Percentiles rank a stretch among this genome's conserved stretches.
These are phyloP conservation scores for Cheilosia urbana DNA, from an alignment of 2,888 invertebrate genomes.

Conservation along the genomic window DNA sequence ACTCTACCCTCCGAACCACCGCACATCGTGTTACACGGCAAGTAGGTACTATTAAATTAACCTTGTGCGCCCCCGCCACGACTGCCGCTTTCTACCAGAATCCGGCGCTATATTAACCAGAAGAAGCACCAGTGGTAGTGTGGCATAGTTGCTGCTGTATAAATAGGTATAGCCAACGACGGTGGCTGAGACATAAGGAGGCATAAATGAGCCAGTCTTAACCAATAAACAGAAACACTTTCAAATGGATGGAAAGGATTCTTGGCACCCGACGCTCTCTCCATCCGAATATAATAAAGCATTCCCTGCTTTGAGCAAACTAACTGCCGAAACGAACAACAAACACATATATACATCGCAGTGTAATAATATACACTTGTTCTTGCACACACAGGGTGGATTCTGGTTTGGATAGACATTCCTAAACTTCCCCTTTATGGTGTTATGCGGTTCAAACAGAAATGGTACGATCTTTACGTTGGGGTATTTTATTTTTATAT, in stretches of 20 bases:
- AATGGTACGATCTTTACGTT: too few species aligned
- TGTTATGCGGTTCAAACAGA: too few species aligned
- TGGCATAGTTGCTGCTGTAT: background rate
- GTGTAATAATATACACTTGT: conserved; percentile 3
- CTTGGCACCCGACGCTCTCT: background rate
- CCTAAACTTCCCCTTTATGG: too few species aligned
- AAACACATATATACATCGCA: too few species aligned
- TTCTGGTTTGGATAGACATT: too few species aligned
- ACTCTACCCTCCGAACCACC: conserved; percentile 37
- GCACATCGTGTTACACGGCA: conserved; percentile 24
- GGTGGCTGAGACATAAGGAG: conserved; percentile 26
- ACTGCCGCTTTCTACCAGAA: too few species aligned
- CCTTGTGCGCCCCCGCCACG: background rate
- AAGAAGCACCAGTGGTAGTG: background rate
- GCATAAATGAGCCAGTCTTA: conserved; percentile 35
- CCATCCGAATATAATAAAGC: background rate
- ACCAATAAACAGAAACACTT: conserved; percentile 39
- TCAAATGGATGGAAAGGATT: conserved; percentile 32
- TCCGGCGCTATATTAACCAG: conserved; percentile 3
- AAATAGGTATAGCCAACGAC: background rate
- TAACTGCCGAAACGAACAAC: background rate
- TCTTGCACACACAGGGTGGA: background rate
- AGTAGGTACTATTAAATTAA: conserved; percentile 34
- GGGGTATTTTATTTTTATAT: too few species aligned
- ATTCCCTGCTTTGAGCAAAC: background rate